Base-by-base conservation (phyloP, 2,888 invertebrate species). In the Pheosia tremula region DNA sequence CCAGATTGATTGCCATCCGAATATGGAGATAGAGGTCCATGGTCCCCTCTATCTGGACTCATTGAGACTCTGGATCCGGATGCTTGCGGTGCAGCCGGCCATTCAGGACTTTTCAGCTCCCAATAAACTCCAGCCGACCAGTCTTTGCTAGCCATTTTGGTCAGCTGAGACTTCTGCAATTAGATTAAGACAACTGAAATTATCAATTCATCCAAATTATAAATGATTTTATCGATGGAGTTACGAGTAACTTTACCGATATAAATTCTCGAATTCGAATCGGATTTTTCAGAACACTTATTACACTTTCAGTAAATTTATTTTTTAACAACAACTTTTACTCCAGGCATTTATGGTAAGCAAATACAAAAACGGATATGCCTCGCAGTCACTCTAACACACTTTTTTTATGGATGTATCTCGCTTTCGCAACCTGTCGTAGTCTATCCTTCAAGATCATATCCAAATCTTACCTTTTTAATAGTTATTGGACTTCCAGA, bases 111-210 rank as follows among this genome's bases (percentile, higher is more conserved):
- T 73, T 91, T 93, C 37, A 88, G 88, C 66, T 93, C 92, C 90
- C 92, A 93, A 68, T 90, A 92, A 8, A 91, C 87, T 39, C 89
- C 87, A 10, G 89, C 84, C 10, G 91, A 89, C 93, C 93, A 93
- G 72, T 91, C 90, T 62, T 88, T 89, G 59, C 82, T 87, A 0
- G 86, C 89, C 88, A 90, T 90, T 80, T 86, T 88, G 13, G 89
- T 89, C 8, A 87, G 66, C 62, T 88, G 87, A 13, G 84, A 80
- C 69, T 84, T 89, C 90, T 90, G 71, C 36, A 80, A 79, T 62
- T 58, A 59, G 64, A 61, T 58, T 63, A 61, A 56, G 13, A 60
- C 62, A 3, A 49, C 11, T 45, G 6, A 36, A 52, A 6, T 49
- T 49, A 24, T 24, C 24, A 13, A 49, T 47, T 57, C 6, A 4